phyloP scores from a whole-genome alignment of 2,797 vertebrate genomes.

The Pseudochirops cupreus region DNA sequence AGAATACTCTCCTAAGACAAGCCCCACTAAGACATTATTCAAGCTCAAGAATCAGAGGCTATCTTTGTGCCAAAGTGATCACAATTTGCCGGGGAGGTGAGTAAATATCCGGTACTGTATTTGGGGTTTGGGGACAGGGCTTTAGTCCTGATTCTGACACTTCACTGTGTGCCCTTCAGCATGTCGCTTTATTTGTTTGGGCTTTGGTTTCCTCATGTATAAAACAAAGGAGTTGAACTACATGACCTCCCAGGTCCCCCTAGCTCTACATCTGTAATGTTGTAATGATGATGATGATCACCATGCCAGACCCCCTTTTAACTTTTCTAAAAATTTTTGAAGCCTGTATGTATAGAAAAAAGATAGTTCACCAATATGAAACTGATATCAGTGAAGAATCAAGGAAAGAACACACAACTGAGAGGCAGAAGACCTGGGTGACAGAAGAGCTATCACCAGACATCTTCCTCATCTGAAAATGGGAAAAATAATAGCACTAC shows the following conservation, averaged over 20 bases:
- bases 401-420: not conserved
- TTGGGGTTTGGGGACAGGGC: not conserved
- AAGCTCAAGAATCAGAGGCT: not conserved
- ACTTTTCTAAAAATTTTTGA: constrained; percentile 19
- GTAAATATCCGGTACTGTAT: not conserved
- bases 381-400: not conserved
- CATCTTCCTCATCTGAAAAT: not conserved
- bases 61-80: not conserved
- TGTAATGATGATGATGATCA: not conserved
- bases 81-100: not conserved
- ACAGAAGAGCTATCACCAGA: not conserved
- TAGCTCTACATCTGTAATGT: not conserved
- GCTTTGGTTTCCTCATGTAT: not conserved
- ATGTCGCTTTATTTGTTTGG: not conserved
- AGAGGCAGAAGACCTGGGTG: not conserved
- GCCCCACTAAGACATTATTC: too few species aligned
- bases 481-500: not conserved
- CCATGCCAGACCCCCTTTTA: not conserved
- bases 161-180: not conserved
- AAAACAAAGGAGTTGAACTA: not conserved
- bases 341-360: constrained; percentile 11
- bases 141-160: not conserved
- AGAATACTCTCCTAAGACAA: not conserved
- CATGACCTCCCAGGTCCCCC: not conserved
- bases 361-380: constrained; percentile 12